Evolutionary conservation across 2,888 invertebrate genomes (phyloP), one percentile per base, ranked within the genome.

Genomic region (Drosophila prolongata): DNA sequence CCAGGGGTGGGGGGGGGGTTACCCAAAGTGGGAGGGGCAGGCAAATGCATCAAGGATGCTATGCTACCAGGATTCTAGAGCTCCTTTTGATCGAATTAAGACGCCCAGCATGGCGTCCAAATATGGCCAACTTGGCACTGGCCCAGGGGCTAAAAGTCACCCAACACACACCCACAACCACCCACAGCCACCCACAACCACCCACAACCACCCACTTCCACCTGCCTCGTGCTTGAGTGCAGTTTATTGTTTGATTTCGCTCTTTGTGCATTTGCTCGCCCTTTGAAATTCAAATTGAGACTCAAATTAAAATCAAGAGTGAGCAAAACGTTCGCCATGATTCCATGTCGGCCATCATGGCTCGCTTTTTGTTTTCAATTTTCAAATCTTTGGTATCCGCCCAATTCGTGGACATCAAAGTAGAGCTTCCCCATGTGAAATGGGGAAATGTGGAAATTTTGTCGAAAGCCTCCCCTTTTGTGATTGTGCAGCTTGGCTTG

Each of bases 91-190:
- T 85, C 80, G 71, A 89, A 85, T 87, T 80, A 89, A 73, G 57
- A 47, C 82, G 64, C 79, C 80, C 89, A 82, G 89, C 90, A 89
- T 87, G 87, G 89, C 89, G 81, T 77, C 77, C 68, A 84, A 87
- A 89, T 82, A 87, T 89, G 90, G 89, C 87, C 87, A 87, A 90
- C 90, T 87, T 77, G 60, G 37, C 52, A 68, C 70, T 68, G 55
- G 69, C 42, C 40, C 40, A 40, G 50, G 14, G 6, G 27, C 34
- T 14, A 6, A 38, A 35, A 30, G 34, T 9, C 40, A 61, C 46
- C 56, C 61, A 65, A 44, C 24, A 44, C 30, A 38, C 16, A 49
- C 47, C 46, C 30, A 47, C 6, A 14, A 35, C 52, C 27, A 34
- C 11, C 40, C 49, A 14, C 13, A 3, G 19, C 3, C 24, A 30